These are phyloP conservation scores for Cydia strobilella DNA, from an alignment of 1,140 invertebrate genomes.

Conservation along the genomic window DNA sequence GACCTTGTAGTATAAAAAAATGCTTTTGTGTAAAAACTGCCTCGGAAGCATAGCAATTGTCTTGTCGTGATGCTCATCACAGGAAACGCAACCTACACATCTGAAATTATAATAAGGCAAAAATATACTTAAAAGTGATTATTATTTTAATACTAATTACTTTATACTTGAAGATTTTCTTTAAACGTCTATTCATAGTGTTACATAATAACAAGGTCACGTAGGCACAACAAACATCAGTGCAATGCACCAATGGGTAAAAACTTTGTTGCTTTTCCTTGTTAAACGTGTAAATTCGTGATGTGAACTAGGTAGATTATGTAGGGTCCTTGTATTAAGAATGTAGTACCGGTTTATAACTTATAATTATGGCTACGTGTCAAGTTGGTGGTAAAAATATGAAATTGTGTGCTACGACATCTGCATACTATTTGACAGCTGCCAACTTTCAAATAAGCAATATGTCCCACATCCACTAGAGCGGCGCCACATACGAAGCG, in stretches of 20 bases:
- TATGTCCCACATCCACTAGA: too few relatives aligned
- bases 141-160: conserved; percentile 21
- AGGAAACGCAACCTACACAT: conserved; percentile 7
- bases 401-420: too few relatives aligned
- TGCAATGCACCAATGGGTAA: neutral
- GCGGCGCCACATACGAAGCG: too few relatives aligned
- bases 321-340: too few relatives aligned
- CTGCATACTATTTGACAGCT: too few relatives aligned
- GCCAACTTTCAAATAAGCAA: too few relatives aligned
- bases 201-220: conserved; percentile 31
- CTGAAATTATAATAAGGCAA: conserved; percentile 14
- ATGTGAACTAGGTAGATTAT: neutral
- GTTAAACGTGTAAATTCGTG: neutral
- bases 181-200: conserved; percentile 11
- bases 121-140: conserved; percentile 13
- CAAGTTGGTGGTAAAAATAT: too few relatives aligned
- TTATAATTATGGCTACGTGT: too few relatives aligned
- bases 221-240: conserved; percentile 2
- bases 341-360: too few relatives aligned
- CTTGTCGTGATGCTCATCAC: conserved; percentile 3
- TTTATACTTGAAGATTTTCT: conserved; percentile 2
- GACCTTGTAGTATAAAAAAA: neutral
- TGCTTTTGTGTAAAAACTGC: neutral
- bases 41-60: neutral
- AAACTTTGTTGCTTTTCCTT: neutral